Percentiles rank a stretch among this genome's conserved stretches.
These are phyloP conservation scores for Pseudorhombus dupliciocellatus DNA, from an alignment of 2,113 vertebrate species.

Conservation along the genomic window DNA sequence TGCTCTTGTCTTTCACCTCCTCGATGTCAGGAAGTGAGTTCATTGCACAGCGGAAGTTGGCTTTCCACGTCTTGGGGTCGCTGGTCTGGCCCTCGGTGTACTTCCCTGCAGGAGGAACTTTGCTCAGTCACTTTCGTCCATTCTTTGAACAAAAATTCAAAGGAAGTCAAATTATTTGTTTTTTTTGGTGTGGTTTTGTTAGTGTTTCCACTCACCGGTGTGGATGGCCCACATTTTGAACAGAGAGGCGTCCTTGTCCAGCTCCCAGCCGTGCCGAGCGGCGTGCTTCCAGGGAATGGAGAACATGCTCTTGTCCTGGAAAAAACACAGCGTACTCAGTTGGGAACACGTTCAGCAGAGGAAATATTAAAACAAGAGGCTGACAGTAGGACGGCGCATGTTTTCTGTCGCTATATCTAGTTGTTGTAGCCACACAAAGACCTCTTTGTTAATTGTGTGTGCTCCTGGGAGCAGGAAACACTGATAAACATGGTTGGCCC, in stretches of 20 bases:
- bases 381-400: not conserved
- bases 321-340: not conserved
- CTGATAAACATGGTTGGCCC: not conserved
- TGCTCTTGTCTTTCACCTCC: constrained; percentile 92
- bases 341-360: not conserved
- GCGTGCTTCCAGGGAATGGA: constrained; percentile 98
- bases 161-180: too few species aligned
- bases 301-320: constrained; percentile 89
- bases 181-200: not conserved
- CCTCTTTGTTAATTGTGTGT: too few species aligned
- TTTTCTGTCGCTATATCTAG: too few species aligned
- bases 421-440: not conserved
- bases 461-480: not conserved
- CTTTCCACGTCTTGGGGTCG: constrained; percentile 98
- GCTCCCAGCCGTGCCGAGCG: constrained; percentile 94
- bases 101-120: constrained; percentile 81
- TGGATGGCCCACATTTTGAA: constrained; percentile 96
- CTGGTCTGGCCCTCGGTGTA: constrained; percentile 82
- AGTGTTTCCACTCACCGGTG: constrained; percentile 90
- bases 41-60: constrained; percentile 98
- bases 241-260: constrained; percentile 92
- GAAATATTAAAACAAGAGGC: not conserved
- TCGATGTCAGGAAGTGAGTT: constrained; percentile 95
- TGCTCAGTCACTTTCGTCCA: not conserved
- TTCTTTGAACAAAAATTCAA: too few species aligned